Evolutionary conservation across 1,140 invertebrate species (phyloP), one percentile per base, ranked within the genome.

Genomic region (Habropoda laboriosa): DNA sequence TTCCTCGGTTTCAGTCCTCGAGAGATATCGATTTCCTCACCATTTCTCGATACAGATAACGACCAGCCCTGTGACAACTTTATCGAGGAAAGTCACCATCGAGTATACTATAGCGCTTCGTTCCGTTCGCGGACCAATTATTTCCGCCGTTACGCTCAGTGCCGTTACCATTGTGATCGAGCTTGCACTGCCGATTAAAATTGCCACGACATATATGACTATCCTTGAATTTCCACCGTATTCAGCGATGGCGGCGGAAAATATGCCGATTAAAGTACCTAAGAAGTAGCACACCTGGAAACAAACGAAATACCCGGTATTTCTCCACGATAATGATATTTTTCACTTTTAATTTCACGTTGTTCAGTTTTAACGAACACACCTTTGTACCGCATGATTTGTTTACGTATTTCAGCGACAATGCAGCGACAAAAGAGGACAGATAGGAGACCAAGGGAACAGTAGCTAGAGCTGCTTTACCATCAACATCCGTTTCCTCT

Each of bases 101-200:
- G 98, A 98, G 92, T 98, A 99, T 51, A 99, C 97, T 83, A 98
- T 96, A 12, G 97, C 98, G 67, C 98, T 97, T 86, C 96, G 97
- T 90, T 97, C 96, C 0, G 96, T 97, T 93, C 98, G 97, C 5
- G 95, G 94, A 55, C 97, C 97, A 86, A 99, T 99, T 66, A 99
- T 93, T 93, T 99, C 97, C 6, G 98, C 96, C 0, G 97, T 98
- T 57, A 99, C 95, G 83, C 97, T 97, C n/a, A 99, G 93, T 87
- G 97, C 97, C 47, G 97, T 97, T 32, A 99, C 96, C 89, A 99
- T 95, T 51, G 98, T 97, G 35, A 97, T 96, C 0, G 98, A 96
- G 91, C 97, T 97, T 58, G 97, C 97, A 57, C 96, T 94, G 64
- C 98, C 96, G 95, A 93, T 90, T 87, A 93, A 83, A 71, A 92